A percentile compares a stretch with the other conserved stretches of the same genome.
Evolutionary conservation across 2,113 vertebrate species (phyloP).

Genomic region (Dipodomys stephensi): DNA sequence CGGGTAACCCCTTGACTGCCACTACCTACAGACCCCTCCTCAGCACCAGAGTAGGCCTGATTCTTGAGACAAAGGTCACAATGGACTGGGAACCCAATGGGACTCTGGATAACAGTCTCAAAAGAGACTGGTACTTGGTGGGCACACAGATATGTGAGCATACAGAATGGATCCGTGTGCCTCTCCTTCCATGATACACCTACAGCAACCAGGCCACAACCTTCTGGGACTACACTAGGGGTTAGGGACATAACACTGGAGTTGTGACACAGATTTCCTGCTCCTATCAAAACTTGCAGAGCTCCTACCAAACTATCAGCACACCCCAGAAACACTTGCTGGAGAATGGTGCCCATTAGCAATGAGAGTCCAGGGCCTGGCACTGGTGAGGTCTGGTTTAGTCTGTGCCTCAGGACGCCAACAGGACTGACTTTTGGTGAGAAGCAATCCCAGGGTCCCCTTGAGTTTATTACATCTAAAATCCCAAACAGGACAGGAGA

Average conservation of each 20-base stretch:
- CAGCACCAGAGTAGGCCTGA: background rate
- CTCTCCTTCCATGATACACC: background rate
- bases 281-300: background rate
- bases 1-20: background rate
- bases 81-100: background rate
- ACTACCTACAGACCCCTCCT: background rate
- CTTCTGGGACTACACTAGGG: background rate
- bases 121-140: background rate
- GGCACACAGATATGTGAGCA: background rate
- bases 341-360: background rate
- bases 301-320: background rate
- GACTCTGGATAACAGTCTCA: background rate
- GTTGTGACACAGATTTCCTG: background rate
- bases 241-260: no score
- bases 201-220: background rate
- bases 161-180: background rate
- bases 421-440: background rate
- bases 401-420: background rate
- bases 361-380: background rate
- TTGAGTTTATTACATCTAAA: background rate
- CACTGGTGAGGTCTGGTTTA: background rate
- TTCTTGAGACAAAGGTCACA: background rate
- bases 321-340: background rate
- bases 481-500: background rate
- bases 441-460: background rate